Conservation (phyloP, 2,113 vertebrate species). For the Tetraodon nigroviridis region DNA sequence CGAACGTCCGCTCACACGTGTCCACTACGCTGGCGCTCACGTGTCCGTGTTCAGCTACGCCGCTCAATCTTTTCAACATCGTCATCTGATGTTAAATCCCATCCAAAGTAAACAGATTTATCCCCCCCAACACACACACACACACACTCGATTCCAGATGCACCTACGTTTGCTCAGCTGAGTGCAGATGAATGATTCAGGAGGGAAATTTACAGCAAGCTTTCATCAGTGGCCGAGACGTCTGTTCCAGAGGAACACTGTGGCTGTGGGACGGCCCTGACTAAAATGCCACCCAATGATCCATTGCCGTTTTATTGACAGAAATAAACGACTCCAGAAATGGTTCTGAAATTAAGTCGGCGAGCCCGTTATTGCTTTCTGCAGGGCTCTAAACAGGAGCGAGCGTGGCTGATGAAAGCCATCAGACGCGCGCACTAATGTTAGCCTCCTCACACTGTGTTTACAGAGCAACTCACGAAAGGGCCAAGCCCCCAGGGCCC, state of each 20-base stretch:
- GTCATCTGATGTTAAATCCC: conserved; percentile 57
- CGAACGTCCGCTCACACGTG: too few species aligned
- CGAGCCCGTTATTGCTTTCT: conserved; percentile 22
- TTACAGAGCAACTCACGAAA: neutral
- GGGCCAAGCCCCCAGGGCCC: too few species aligned
- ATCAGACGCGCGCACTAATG: too few species aligned
- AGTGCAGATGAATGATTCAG: conserved; percentile 63
- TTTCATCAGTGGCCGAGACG: conserved; percentile 32
- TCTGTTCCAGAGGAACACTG: conserved; percentile 33
- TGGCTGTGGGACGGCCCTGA: conserved; percentile 7
- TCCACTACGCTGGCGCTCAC: conserved; percentile 6
- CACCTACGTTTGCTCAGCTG: conserved; percentile 45
- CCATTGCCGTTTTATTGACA: conserved; percentile 35
- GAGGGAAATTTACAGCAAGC: conserved; percentile 38
- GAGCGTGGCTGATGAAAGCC: too few species aligned
- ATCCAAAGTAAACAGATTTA: conserved; percentile 60
- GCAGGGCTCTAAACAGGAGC: neutral
- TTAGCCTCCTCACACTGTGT: neutral
- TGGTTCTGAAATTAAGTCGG: conserved; percentile 30
- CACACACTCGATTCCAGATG: conserved; percentile 27
- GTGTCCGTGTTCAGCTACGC: conserved; percentile 30
- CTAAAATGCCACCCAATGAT: conserved; percentile 33
- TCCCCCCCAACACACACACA: conserved; percentile 32
- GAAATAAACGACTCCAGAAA: conserved; percentile 31
- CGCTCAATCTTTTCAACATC: conserved; percentile 63